phyloP scores from a whole-genome alignment of 1,140 invertebrate species.

The Arctopsyche grandis region DNA sequence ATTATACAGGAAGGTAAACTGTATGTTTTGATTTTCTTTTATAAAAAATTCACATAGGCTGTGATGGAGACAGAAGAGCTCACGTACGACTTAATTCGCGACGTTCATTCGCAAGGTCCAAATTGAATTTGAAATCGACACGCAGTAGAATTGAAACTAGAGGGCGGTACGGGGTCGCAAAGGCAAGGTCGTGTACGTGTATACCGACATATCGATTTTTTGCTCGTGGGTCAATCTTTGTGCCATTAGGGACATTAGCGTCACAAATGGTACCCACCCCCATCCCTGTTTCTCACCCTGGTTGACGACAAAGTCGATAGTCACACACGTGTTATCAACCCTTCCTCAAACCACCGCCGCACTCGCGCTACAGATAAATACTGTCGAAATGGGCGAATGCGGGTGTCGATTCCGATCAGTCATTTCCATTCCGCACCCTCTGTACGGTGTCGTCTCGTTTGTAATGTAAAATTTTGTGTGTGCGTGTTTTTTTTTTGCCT shows the following conservation, averaged over 20 bases:
- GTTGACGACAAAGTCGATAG: not conserved
- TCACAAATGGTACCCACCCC: not conserved
- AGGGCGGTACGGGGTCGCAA: conserved; percentile 9
- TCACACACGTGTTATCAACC: not conserved
- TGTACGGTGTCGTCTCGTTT: too few relatives aligned
- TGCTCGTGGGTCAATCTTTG: conserved; percentile 26
- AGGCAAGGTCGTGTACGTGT: conserved; percentile 13
- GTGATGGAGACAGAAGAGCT: too few relatives aligned
- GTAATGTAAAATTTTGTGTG: too few relatives aligned
- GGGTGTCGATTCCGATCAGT: not conserved
- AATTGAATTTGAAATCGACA: not conserved
- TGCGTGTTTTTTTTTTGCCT: too few relatives aligned
- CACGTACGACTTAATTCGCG: too few relatives aligned
- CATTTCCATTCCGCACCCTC: not conserved
- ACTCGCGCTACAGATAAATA: too few relatives aligned
- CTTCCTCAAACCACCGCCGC: too few relatives aligned
- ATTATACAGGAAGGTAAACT: too few relatives aligned
- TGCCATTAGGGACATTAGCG: conserved; percentile 26
- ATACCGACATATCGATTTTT: conserved; percentile 22
- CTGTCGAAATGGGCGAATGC: too few relatives aligned
- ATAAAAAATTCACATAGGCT: too few relatives aligned
- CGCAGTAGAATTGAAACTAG: not conserved
- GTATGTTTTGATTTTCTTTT: too few relatives aligned
- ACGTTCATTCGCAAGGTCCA: not conserved
- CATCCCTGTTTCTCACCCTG: not conserved